Percentiles rank a stretch among this genome's conserved stretches.
phyloP scores from a whole-genome alignment of 2,888 invertebrate species.

The Epiblema foenella region DNA sequence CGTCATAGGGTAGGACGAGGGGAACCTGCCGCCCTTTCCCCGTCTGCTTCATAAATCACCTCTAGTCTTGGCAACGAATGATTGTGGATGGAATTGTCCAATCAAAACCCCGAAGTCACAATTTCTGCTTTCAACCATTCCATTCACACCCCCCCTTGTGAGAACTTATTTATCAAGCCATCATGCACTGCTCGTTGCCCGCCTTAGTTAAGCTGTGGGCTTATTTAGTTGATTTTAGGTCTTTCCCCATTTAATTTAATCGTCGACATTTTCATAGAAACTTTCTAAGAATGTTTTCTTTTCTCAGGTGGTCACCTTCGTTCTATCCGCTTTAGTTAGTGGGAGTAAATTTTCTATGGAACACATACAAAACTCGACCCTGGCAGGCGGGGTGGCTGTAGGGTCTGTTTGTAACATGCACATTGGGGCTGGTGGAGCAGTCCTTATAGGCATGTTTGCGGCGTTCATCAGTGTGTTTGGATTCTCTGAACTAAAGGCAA shows the following conservation, averaged over 20 bases:
- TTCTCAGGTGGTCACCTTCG: constrained; percentile 92
- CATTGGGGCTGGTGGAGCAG: constrained; percentile 92
- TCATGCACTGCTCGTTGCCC: too few species aligned
- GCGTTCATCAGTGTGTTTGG: constrained; percentile 92
- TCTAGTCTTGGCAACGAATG: too few species aligned
- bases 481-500: neutral
- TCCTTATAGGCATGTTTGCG: constrained; percentile 91
- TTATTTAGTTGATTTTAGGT: too few species aligned
- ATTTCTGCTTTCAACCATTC: too few species aligned
- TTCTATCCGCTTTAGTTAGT: constrained; percentile 90
- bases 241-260: neutral
- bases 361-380: constrained; percentile 96
- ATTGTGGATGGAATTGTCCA: too few species aligned
- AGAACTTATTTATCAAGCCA: too few species aligned
- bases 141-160: too few species aligned
- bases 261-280: neutral
- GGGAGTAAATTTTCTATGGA: constrained; percentile 94
- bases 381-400: constrained; percentile 98
- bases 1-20: too few species aligned
- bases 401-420: constrained; percentile 94
- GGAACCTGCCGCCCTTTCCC: too few species aligned
- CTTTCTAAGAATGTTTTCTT: neutral
- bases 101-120: too few species aligned
- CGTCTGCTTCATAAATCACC: too few species aligned
- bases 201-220: too few species aligned